These are phyloP conservation scores for Pegoplata infirma DNA, from an alignment of 2,888 invertebrate genomes.

Conservation along the genomic window DNA sequence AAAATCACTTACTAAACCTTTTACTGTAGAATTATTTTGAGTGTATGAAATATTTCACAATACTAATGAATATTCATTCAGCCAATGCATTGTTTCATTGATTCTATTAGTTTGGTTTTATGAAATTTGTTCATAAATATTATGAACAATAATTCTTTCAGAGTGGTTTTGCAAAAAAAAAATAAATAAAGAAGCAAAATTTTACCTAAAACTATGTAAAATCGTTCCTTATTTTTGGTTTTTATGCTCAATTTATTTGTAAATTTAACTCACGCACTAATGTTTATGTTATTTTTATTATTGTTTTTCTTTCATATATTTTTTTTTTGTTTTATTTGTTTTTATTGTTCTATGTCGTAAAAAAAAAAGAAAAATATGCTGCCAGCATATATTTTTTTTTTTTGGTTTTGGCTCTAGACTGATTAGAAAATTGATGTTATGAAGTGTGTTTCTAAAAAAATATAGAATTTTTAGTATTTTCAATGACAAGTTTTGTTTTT, in stretches of 20 bases:
- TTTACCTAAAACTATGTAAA: too few species aligned
- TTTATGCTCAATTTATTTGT: constrained; percentile 6
- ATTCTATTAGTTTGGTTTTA: too few species aligned
- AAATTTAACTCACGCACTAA: constrained; percentile 55
- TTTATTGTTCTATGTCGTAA: constrained; percentile 4
- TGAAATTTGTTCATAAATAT: too few species aligned
- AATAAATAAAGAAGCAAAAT: too few species aligned
- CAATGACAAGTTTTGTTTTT: constrained; percentile 7
- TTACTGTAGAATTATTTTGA: too few species aligned
- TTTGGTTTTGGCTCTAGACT: neutral
- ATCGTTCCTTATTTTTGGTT: neutral
- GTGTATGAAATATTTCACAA: too few species aligned
- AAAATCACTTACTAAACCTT: too few species aligned
- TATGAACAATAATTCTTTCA: too few species aligned
- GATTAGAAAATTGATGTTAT: constrained; percentile 10
- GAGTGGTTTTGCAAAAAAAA: too few species aligned
- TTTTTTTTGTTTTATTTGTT: neutral
- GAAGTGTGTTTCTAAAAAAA: neutral
- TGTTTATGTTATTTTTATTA: constrained; percentile 31
- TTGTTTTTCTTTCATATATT: neutral
- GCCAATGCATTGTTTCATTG: too few species aligned
- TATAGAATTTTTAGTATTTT: neutral
- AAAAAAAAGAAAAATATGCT: constrained; percentile 11
- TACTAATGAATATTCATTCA: too few species aligned
- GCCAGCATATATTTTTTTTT: constrained; percentile 6